Percentiles rank a stretch among this genome's conserved stretches.
These are phyloP conservation scores for Bombus confusus DNA, from an alignment of 1,140 invertebrate species.

Conservation along the genomic window DNA sequence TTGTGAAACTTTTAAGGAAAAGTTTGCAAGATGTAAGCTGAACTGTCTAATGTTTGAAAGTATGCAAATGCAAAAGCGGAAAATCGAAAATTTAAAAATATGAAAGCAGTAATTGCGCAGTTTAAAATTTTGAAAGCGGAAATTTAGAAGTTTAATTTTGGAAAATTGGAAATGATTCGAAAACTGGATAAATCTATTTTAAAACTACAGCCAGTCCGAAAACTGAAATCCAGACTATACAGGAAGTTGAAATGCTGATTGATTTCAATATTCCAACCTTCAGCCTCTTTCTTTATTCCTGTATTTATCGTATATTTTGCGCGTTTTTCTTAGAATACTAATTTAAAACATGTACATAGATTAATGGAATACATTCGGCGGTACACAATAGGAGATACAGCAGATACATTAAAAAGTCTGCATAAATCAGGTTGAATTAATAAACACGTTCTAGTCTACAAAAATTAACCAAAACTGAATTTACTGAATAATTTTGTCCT, in stretches of 20 bases:
- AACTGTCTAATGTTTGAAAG: too few species aligned
- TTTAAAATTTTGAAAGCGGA: background rate
- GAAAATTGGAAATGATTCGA: background rate
- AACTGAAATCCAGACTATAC: background rate
- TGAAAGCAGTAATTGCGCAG: background rate
- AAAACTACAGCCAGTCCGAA: background rate
- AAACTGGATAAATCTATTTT: background rate
- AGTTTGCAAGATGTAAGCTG: too few species aligned
- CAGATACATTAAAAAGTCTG: constrained; percentile 20
- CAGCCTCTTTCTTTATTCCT: background rate
- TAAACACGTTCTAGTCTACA: constrained; percentile 10
- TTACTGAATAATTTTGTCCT: background rate
- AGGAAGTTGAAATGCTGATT: background rate
- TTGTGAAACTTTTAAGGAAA: background rate
- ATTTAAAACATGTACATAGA: background rate
- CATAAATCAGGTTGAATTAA: constrained; percentile 29
- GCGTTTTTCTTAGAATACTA: background rate
- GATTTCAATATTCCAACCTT: background rate
- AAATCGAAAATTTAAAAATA: background rate
- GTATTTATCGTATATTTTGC: background rate
- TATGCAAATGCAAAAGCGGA: background rate
- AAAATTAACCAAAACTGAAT: background rate
- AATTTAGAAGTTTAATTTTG: background rate
- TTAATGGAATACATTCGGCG: constrained; percentile 1
- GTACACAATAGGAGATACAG: constrained; percentile 12